Evolutionary conservation across 2,888 invertebrate genomes (phyloP).

Genomic region (Apodemia hepburni): DNA sequence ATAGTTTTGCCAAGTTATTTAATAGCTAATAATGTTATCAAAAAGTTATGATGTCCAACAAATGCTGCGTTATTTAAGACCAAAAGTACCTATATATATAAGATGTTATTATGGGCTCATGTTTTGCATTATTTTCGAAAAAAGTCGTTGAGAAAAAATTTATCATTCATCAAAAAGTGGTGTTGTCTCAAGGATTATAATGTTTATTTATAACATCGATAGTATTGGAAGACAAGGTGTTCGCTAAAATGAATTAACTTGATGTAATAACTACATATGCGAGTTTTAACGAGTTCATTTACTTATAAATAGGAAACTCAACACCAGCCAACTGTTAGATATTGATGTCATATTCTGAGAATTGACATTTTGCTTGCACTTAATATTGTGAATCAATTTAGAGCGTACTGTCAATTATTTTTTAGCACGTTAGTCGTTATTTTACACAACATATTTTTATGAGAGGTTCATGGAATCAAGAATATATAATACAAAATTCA

Average conservation of each 20-base stretch:
- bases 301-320: constrained; percentile 54
- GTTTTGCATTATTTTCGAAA: no score
- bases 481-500: neutral
- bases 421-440: constrained; percentile 4
- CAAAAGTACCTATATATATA: no score
- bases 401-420: constrained; percentile 30
- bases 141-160: no score
- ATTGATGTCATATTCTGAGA: constrained; percentile 60
- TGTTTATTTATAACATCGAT: neutral
- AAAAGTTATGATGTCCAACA: no score
- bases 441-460: neutral
- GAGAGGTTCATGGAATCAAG: neutral
- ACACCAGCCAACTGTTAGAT: constrained; percentile 55
- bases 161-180: no score
- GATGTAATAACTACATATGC: constrained; percentile 26
- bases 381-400: constrained; percentile 43
- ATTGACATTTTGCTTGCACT: constrained; percentile 54
- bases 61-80: no score
- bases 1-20: no score
- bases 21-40: no score
- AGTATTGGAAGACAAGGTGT: neutral
- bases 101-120: no score
- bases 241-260: constrained; percentile 11
- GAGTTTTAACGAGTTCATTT: constrained; percentile 34
- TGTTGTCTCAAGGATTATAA: no score